A percentile compares a stretch with the other conserved stretches of the same genome.
Evolutionary conservation across 2,888 invertebrate species (phyloP).

Genomic region (Spilarctia lutea): DNA sequence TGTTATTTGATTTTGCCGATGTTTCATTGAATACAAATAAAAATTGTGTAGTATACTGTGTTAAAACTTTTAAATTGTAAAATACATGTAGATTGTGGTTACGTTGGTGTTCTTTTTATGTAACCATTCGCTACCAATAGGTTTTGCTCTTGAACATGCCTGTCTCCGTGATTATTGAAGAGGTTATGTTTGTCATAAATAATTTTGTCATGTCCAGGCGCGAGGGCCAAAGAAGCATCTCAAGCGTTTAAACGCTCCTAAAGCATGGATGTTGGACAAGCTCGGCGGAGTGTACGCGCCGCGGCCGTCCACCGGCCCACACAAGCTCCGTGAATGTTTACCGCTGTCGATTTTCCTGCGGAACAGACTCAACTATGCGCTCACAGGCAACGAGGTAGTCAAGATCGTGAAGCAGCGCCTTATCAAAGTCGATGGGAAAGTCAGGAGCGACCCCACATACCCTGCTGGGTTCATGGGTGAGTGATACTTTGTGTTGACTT

Average conservation of each 20-base stretch:
- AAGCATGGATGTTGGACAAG: slow-evolving; percentile 99
- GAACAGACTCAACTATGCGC: slow-evolving; percentile 98
- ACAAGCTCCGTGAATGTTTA: slow-evolving; percentile 98
- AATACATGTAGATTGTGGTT: not conserved
- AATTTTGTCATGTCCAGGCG: slow-evolving; percentile 87
- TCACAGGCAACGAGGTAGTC: slow-evolving; percentile 98
- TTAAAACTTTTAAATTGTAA: not conserved
- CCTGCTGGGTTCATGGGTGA: slow-evolving; percentile 99
- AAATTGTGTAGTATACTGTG: not conserved
- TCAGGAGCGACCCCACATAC: slow-evolving; percentile 98
- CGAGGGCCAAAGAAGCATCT: slow-evolving; percentile 99
- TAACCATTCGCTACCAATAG: too few species aligned
- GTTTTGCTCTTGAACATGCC: too few species aligned
- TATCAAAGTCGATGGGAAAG: slow-evolving; percentile 99
- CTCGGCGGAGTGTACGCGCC: slow-evolving; percentile 99
- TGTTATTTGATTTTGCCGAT: slow-evolving; percentile 21
- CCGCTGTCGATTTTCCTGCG: slow-evolving; percentile 98
- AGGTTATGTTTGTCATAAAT: slow-evolving; percentile 36
- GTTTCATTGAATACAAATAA: not conserved
- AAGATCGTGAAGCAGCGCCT: slow-evolving; percentile 99
- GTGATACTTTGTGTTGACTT: slow-evolving; percentile 52
- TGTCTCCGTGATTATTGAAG: not conserved
- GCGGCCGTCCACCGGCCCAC: slow-evolving; percentile 98
- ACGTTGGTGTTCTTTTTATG: not conserved
- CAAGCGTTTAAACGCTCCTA: slow-evolving; percentile 99